These are phyloP conservation scores for Dasysyrphus tricinctus DNA, from an alignment of 2,888 invertebrate genomes.

Conservation along the genomic window DNA sequence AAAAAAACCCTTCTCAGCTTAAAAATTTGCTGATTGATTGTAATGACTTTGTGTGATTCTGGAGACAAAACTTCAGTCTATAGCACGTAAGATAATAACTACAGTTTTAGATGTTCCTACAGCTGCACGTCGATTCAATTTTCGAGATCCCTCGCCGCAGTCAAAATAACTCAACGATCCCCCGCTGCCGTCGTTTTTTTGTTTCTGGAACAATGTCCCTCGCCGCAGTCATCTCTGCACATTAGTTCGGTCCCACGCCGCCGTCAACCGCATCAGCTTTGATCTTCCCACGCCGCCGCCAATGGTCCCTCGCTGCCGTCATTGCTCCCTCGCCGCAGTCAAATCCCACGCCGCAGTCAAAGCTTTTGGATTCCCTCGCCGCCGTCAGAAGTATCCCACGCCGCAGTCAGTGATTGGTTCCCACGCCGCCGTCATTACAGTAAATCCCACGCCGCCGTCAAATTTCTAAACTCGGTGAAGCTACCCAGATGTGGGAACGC, in stretches of 20 bases:
- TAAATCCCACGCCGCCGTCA: constrained; percentile 36
- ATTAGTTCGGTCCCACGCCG: constrained; percentile 37
- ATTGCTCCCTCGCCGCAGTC: constrained; percentile 52
- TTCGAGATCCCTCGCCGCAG: constrained; percentile 39
- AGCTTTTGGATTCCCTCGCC: constrained; percentile 13
- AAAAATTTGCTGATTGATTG: background rate
- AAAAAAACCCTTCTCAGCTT: background rate
- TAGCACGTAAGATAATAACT: background rate
- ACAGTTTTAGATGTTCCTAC: too few relatives aligned
- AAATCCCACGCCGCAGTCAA: constrained; percentile 53
- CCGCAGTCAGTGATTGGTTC: constrained; percentile 40
- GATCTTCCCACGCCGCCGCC: constrained; percentile 50
- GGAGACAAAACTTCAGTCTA: background rate
- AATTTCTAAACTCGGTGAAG: constrained; percentile 9
- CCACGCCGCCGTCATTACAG: constrained; percentile 54
- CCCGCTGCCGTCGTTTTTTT: constrained; percentile 38
- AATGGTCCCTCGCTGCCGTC: constrained; percentile 24
- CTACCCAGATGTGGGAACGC: background rate
- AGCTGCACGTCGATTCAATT: background rate
- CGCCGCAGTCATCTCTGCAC: constrained; percentile 45
- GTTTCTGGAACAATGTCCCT: constrained; percentile 5
- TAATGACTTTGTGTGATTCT: background rate
- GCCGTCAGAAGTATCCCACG: constrained; percentile 30
- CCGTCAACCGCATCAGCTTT: constrained; percentile 24
- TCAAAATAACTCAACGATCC: constrained; percentile 30